Evolutionary conservation across 2,888 invertebrate genomes (phyloP).

Genomic region (Oeneis ivallda): DNA sequence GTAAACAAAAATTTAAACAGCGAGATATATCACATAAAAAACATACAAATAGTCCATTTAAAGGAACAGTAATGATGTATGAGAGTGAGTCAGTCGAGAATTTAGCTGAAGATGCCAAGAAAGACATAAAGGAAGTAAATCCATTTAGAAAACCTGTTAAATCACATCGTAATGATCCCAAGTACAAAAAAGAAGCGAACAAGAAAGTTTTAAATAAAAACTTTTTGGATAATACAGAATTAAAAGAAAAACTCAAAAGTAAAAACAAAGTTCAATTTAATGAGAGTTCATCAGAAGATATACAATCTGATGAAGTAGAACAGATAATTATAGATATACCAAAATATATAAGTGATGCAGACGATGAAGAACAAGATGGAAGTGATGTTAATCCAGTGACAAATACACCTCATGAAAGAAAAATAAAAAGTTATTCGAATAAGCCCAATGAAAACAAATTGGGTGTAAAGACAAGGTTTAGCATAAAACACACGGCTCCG

Average conservation of each 20-base stretch:
- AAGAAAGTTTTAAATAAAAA: not conserved
- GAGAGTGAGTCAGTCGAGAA: constrained; percentile 22
- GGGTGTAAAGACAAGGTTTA: constrained; percentile 32
- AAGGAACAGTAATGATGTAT: constrained; percentile 30
- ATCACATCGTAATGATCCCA: not conserved
- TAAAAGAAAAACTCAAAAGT: not conserved
- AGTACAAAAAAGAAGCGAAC: not conserved
- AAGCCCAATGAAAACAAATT: constrained; percentile 23
- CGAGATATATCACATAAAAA: constrained; percentile 17
- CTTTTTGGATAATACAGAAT: not conserved
- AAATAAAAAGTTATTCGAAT: not conserved
- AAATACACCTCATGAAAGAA: constrained; percentile 25
- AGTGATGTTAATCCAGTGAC: constrained; percentile 20
- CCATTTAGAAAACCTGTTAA: not conserved
- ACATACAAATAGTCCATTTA: constrained; percentile 14
- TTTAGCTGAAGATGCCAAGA: not conserved
- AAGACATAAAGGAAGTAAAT: constrained; percentile 9
- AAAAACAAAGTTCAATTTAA: constrained; percentile 21
- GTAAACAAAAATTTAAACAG: constrained; percentile 12
- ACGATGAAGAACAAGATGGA: not conserved
- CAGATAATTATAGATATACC: constrained; percentile 29
- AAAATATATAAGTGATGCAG: constrained; percentile 7
- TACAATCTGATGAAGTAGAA: constrained; percentile 26
- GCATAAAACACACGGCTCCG: constrained; percentile 16
- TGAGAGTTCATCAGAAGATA: constrained; percentile 16